phyloP scores from a whole-genome alignment of 2,797 vertebrate genomes.

The Paramormyrops hopkinsi region DNA sequence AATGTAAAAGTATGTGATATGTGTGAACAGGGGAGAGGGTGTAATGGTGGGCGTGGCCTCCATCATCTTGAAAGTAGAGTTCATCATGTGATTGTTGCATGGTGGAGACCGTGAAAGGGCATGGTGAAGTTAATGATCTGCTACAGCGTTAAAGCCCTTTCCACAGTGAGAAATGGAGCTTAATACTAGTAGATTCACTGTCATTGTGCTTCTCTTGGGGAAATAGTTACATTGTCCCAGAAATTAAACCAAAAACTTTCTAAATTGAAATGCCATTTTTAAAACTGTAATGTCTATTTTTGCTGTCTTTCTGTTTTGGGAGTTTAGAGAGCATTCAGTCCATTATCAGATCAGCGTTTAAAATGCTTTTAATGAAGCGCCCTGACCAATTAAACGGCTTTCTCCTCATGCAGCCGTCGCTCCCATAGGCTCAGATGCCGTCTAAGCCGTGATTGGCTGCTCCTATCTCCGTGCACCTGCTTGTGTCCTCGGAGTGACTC shows the following conservation, averaged over 20 bases:
- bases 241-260: conserved; percentile 13
- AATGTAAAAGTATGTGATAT: background rate
- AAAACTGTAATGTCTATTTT: conserved; percentile 13
- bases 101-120: background rate
- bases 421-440: background rate
- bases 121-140: background rate
- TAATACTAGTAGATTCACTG: background rate
- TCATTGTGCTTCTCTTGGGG: background rate
- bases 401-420: background rate
- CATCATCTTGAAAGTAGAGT: background rate
- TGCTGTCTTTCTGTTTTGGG: background rate
- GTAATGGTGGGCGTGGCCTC: background rate
- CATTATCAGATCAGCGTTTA: background rate
- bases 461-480: background rate
- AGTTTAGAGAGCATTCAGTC: background rate
- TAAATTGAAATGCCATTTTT: background rate
- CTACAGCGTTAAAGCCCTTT: background rate
- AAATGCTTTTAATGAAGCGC: background rate
- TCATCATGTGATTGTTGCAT: background rate
- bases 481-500: background rate
- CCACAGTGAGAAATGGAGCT: background rate
- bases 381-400: background rate
- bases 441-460: background rate
- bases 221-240: conserved; percentile 9
- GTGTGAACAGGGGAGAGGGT: background rate